Evolutionary conservation across 2,113 vertebrate genomes (phyloP), one percentile per base, ranked within the genome.

Genomic region (Carassius gibelio): DNA sequence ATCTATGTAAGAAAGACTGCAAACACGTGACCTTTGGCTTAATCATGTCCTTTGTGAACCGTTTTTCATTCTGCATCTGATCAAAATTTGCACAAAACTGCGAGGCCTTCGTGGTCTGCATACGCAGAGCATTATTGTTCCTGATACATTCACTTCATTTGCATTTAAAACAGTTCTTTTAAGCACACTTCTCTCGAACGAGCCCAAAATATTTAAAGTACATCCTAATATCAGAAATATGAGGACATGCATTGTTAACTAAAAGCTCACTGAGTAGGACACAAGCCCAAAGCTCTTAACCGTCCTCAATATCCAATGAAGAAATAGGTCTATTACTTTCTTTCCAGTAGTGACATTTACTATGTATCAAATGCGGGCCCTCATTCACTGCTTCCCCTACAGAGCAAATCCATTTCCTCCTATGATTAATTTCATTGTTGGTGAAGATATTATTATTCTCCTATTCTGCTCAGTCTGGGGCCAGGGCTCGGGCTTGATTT

Each of bases 371-470:
- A 89, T 77, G 80, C 61, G 66, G 81, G 64, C 87, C 84, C 52
- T 57, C 50, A 81, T 85, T 75, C 84, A 52, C 76, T 50, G 52
- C 74, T 59, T 84, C 84, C 77, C 78, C 85, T 87, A 72, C 88
- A 88, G 86, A 76, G 75, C 86, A 82, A 88, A 89, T 88, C 87
- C 84, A 89, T 91, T 90, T 89, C 81, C 86, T 81, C 82, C 82
- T 72, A 87, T 89, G 90, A 90, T 91, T 90, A 86, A 90, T 87
- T 88, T 90, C 86, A 89, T 88, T 88, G 88, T 87, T 89, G 87
- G 78, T 42, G 84, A 72, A 87, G 88, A 90, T 90, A 90, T 89
- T 89, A 89, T 89, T 89, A 88, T 90, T 88, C 87, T 84, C 74
- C 81, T 81, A 76, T 84, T 87, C 75, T 26, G 78, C 79, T 85